A percentile compares a stretch with the other conserved stretches of the same genome.
These are phyloP conservation scores for Argyrosomus regius DNA, from an alignment of 2,797 vertebrate genomes.

Conservation along the genomic window DNA sequence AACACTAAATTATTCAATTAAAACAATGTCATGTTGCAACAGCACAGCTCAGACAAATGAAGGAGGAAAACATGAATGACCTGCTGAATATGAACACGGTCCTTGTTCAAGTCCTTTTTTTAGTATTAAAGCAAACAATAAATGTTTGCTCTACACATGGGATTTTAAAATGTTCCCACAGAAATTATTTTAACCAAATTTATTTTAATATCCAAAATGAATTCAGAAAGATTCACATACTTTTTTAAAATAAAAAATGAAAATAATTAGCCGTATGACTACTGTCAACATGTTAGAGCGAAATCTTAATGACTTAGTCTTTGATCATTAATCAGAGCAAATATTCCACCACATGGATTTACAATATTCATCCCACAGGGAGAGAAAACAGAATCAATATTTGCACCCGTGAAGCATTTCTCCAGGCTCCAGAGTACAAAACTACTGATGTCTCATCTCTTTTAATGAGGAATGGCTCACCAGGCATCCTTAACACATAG, in stretches of 20 bases:
- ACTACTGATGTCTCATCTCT: constrained; percentile 66
- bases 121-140: constrained; percentile 10
- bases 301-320: constrained; percentile 36
- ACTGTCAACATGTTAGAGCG: constrained; percentile 6
- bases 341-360: constrained; percentile 57
- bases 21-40: constrained; percentile 1
- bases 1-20: neutral
- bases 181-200: neutral
- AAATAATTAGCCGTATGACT: constrained; percentile 7
- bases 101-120: neutral
- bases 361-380: constrained; percentile 61
- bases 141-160: neutral
- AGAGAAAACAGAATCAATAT: constrained; percentile 78
- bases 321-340: constrained; percentile 71
- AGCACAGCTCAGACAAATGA: neutral
- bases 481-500: constrained; percentile 66
- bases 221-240: neutral
- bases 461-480: constrained; percentile 76
- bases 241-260: neutral
- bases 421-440: constrained; percentile 59
- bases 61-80: constrained; percentile 1
- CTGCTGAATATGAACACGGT: neutral
- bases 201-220: neutral
- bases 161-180: neutral
- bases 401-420: constrained; percentile 72